Evolutionary conservation across 2,888 invertebrate species (phyloP).

Genomic region (Pteria penguin): DNA sequence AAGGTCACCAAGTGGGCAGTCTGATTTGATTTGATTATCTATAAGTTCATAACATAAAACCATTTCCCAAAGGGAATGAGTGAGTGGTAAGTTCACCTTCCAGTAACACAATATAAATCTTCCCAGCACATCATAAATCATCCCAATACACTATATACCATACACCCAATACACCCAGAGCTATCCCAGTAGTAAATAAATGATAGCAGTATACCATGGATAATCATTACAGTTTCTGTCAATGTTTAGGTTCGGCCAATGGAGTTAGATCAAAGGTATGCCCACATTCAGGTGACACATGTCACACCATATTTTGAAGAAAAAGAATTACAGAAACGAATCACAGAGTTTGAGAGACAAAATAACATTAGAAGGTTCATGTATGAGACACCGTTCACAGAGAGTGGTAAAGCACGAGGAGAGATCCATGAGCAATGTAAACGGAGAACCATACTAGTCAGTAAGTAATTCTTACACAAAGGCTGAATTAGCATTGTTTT

Average conservation of each 20-base stretch:
- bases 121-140: too few species aligned
- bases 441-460: conserved; percentile 92
- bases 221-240: too few species aligned
- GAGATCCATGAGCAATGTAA: conserved; percentile 91
- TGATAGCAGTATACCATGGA: too few species aligned
- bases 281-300: conserved; percentile 96
- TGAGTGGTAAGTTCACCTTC: too few species aligned
- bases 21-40: too few species aligned
- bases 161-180: too few species aligned
- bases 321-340: conserved; percentile 86
- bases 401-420: conserved; percentile 87
- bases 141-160: too few species aligned
- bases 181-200: too few species aligned
- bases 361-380: conserved; percentile 94
- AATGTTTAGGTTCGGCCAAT: conserved; percentile 84
- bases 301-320: conserved; percentile 91
- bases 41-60: too few species aligned
- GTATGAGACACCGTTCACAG: conserved; percentile 96
- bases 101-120: too few species aligned
- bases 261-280: conserved; percentile 90
- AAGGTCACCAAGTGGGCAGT: too few species aligned
- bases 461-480: conserved; percentile 82
- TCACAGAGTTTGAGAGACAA: conserved; percentile 93
- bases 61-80: too few species aligned
- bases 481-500: neutral